These are phyloP conservation scores for Lithobius niger DNA, from an alignment of 1,140 invertebrate species.

Conservation along the genomic window DNA sequence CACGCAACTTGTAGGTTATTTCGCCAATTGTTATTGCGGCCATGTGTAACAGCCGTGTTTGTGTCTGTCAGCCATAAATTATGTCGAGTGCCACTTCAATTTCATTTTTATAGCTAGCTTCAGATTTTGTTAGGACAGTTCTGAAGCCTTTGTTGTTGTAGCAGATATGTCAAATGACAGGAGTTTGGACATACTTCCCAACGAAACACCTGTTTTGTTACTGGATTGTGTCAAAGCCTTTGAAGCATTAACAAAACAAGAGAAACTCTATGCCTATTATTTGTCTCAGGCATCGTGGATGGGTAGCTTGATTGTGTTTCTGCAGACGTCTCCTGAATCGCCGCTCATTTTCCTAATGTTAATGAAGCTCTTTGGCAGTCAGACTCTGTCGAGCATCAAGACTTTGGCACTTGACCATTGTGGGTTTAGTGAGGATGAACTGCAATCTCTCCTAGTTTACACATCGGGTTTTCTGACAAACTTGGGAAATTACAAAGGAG, in stretches of 20 bases:
- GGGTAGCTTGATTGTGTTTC: conserved; percentile 69
- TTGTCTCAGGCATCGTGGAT: too few species aligned
- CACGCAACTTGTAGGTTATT: too few species aligned
- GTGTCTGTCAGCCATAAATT: too few species aligned
- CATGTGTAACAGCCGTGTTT: too few species aligned
- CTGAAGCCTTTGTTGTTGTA: too few species aligned
- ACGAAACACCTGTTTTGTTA: conserved; percentile 65
- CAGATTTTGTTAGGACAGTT: too few species aligned
- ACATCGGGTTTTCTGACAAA: neutral
- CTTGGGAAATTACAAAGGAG: too few species aligned
- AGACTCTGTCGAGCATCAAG: conserved; percentile 53
- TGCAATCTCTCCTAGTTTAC: conserved; percentile 42
- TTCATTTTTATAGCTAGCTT: too few species aligned
- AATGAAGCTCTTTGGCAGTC: conserved; percentile 55
- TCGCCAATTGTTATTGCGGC: too few species aligned
- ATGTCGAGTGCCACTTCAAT: too few species aligned
- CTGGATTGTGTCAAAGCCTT: conserved; percentile 73
- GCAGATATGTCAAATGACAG: too few species aligned
- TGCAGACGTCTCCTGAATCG: conserved; percentile 75
- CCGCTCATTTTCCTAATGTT: too few species aligned
- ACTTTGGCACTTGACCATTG: conserved; percentile 41
- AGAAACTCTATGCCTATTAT: conserved; percentile 84
- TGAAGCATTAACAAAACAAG: conserved; percentile 56
- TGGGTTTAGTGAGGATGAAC: conserved; percentile 63
- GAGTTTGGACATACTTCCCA: conserved; percentile 66